Evolutionary conservation across 2,113 vertebrate genomes (phyloP), one percentile per base, ranked within the genome.

Genomic region (Chionodraco myersi): DNA sequence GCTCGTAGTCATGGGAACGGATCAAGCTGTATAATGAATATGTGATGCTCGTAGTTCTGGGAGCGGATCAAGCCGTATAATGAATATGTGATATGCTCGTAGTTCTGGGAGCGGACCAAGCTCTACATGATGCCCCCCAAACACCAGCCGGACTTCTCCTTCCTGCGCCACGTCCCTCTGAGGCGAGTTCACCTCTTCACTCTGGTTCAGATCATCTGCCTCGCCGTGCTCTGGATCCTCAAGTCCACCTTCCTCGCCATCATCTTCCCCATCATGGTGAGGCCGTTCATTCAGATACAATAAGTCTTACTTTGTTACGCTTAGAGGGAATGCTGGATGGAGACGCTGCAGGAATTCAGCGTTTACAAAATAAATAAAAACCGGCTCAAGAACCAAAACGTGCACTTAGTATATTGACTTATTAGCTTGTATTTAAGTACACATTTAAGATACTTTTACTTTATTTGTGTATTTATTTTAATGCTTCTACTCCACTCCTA

Each of bases 81-180:
- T 26, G 26, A 30, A 30, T 3, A 30, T 30, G 26, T 30, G 26
- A 3, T 30, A 3, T 30, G 2, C 0, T 30, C 1, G 26, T 30
- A 99, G 98, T 98, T 99, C 71, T 99, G 97, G 98, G 98, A 99
- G 7, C 96, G 98, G 49, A 97, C 97, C 89, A 99, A 99, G 83
- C 93, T 99, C 73, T 98, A 96, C 83, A 92, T 99, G 91, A 99
- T 99, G 98, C 97, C 98, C 0, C 94, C 97, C 86, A 99, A 99
- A 92, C 98, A 99, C 93, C 98, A 99, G 87, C 98, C 98, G 0
- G 98, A 99, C 91, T 96, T 96, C 18, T 94, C 95, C 72, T 99
- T 96, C 95, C 94, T 97, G 77, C 95, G 97, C 1, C 98, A 99
- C 0, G 98, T 99, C 3, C 98, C 98, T 0, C 89, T 99, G 77